Conservation (phyloP, 2,888 invertebrate genomes). For the Seira musarum region DNA sequence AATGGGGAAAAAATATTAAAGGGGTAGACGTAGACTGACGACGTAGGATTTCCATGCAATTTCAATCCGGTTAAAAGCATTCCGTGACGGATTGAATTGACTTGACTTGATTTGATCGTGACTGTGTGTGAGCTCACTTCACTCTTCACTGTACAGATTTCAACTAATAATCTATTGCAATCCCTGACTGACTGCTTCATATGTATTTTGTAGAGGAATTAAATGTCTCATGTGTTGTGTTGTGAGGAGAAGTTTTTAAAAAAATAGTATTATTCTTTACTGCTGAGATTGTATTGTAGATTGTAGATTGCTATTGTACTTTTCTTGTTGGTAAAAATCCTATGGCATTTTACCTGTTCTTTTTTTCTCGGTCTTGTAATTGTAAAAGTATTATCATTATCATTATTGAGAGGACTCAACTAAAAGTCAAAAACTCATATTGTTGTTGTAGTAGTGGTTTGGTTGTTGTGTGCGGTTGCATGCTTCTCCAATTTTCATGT, state of each 20-base stretch:
- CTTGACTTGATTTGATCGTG: too few species aligned
- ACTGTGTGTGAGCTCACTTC: slow-evolving; percentile 23
- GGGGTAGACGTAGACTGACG: not conserved
- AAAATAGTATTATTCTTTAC: slow-evolving; percentile 9
- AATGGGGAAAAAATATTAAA: too few species aligned
- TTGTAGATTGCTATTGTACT: not conserved
- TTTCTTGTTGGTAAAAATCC: slow-evolving; percentile 31
- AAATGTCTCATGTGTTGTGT: slow-evolving; percentile 11
- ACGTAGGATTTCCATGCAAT: slow-evolving; percentile 15
- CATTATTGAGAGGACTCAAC: not conserved
- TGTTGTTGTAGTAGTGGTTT: slow-evolving; percentile 1
- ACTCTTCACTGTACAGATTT: slow-evolving; percentile 47
- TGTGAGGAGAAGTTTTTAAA: not conserved
- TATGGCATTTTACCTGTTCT: slow-evolving; percentile 54
- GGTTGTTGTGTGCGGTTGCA: slow-evolving; percentile 46
- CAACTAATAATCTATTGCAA: slow-evolving; percentile 55
- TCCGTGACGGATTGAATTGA: too few species aligned
- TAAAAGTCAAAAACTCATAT: not conserved
- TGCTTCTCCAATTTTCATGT: too few species aligned
- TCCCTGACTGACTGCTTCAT: slow-evolving; percentile 36
- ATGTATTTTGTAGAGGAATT: slow-evolving; percentile 24
- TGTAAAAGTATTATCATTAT: slow-evolving; percentile 22
- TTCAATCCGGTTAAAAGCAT: slow-evolving; percentile 32
- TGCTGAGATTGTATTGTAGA: slow-evolving; percentile 23
- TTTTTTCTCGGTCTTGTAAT: slow-evolving; percentile 23